phyloP scores from a whole-genome alignment of 2,113 vertebrate species.

The Apteryx mantelli region DNA sequence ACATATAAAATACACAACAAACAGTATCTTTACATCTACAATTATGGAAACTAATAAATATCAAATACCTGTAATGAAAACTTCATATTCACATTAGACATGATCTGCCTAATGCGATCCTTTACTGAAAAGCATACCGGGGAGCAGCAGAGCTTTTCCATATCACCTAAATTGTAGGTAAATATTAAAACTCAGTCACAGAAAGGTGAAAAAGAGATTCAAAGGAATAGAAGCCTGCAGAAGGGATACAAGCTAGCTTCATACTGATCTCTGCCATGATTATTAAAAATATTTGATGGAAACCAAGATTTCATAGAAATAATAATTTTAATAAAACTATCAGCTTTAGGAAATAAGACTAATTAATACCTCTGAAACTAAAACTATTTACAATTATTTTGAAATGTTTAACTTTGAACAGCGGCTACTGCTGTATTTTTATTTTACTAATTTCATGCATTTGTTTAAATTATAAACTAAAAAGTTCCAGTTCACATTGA shows the following conservation, averaged over 20 bases:
- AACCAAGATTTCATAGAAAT: background rate
- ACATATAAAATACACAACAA: no score
- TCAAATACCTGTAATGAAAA: no score
- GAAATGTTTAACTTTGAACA: background rate
- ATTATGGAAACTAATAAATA: no score
- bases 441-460: background rate
- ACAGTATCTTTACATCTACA: no score
- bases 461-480: background rate
- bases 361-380: background rate
- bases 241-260: background rate
- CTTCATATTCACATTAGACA: no score
- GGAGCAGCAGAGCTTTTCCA: background rate
- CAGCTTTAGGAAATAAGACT: background rate
- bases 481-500: background rate
- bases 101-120: background rate
- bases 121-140: background rate
- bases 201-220: background rate
- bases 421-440: background rate
- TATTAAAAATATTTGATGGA: background rate
- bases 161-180: background rate
- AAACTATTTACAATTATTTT: background rate
- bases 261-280: background rate
- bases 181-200: background rate
- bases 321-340: background rate
- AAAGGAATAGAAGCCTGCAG: background rate